Evolutionary conservation across 2,113 vertebrate genomes (phyloP).

Genomic region (Steatornis caripensis): DNA sequence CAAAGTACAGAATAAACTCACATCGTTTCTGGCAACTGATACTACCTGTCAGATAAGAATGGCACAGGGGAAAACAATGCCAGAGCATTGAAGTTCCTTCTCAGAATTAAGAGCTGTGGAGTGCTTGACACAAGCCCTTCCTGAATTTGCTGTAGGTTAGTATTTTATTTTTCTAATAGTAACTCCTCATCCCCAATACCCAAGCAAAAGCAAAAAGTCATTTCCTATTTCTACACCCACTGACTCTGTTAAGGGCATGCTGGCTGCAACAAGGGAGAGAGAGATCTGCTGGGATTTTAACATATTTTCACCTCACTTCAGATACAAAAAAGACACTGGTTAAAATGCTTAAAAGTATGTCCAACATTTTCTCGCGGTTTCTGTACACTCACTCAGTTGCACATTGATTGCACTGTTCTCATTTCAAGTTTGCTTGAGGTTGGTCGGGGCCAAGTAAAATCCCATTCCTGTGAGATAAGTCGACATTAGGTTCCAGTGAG

Average conservation of each 20-base stretch:
- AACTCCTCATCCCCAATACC: background rate
- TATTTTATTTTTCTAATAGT: background rate
- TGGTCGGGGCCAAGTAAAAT: background rate
- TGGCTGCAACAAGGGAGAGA: background rate
- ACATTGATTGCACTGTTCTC: background rate
- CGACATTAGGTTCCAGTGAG: background rate
- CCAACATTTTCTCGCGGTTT: background rate
- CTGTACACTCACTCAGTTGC: background rate
- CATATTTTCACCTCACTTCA: background rate
- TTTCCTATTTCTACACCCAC: background rate
- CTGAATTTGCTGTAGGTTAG: background rate
- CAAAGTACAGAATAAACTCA: constrained; percentile 37
- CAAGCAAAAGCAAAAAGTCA: background rate
- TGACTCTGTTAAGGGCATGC: background rate
- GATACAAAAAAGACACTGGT: background rate
- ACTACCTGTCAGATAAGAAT: constrained; percentile 52
- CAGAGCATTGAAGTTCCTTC: constrained; percentile 3
- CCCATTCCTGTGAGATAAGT: background rate
- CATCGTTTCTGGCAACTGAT: constrained; percentile 43
- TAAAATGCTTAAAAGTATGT: background rate
- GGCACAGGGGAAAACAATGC: constrained; percentile 23
- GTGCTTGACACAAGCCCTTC: background rate
- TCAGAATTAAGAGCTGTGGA: background rate
- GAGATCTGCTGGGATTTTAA: background rate
- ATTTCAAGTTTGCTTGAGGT: background rate